Conservation (phyloP, 2,888 invertebrate species). For the Andrena trimmerana region DNA sequence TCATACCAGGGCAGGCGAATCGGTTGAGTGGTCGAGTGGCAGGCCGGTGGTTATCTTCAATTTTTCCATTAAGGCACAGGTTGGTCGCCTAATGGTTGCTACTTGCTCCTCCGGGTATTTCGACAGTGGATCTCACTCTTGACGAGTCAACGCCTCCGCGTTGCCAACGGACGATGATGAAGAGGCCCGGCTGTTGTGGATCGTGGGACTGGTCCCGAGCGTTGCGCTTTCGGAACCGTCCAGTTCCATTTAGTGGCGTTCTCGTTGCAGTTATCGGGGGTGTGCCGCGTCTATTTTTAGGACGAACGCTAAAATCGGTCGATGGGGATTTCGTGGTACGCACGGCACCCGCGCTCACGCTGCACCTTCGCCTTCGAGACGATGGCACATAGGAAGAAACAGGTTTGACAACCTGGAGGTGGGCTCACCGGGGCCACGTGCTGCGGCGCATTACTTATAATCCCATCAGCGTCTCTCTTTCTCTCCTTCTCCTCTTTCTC, state of each 20-base stretch:
- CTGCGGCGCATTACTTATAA: slow-evolving; percentile 84
- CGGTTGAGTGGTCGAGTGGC: slow-evolving; percentile 75
- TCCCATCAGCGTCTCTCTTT: slow-evolving; percentile 81
- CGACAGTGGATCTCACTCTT: slow-evolving; percentile 73
- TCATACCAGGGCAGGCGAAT: slow-evolving; percentile 68
- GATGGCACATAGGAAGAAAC: slow-evolving; percentile 79
- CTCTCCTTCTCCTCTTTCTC: slow-evolving; percentile 39
- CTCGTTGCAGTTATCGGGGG: slow-evolving; percentile 6
- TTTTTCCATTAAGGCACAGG: slow-evolving; percentile 80
- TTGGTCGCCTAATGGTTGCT: slow-evolving; percentile 79
- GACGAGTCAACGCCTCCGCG: slow-evolving; percentile 49
- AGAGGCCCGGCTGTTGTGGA: not conserved
- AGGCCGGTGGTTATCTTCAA: slow-evolving; percentile 78
- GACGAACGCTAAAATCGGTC: slow-evolving; percentile 72
- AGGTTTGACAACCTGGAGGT: slow-evolving; percentile 84
- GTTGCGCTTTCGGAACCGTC: not conserved
- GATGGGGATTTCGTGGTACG: slow-evolving; percentile 68
- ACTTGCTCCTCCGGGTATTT: slow-evolving; percentile 71
- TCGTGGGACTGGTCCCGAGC: not conserved
- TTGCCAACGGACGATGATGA: slow-evolving; percentile 23
- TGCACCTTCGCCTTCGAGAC: slow-evolving; percentile 73
- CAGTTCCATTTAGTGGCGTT: not conserved
- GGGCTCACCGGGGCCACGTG: slow-evolving; percentile 82
- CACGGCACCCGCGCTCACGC: slow-evolving; percentile 64
- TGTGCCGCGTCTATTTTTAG: slow-evolving; percentile 51